Evolutionary conservation across 1,140 invertebrate genomes (phyloP).

Genomic region (Heliconius melpomene): DNA sequence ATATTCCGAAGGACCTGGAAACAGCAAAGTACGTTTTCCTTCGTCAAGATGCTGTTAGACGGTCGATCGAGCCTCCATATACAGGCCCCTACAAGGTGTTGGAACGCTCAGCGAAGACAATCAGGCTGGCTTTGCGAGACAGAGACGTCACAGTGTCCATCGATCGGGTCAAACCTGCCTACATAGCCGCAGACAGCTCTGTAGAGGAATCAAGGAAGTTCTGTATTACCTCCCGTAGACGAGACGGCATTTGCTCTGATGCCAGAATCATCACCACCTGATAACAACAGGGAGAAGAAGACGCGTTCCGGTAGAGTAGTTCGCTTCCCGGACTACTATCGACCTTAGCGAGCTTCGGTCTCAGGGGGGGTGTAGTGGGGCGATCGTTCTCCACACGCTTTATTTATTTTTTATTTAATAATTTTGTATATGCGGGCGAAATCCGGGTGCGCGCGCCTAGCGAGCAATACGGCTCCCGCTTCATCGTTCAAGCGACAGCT

Average conservation of each 20-base stretch:
- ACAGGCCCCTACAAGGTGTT: conserved; percentile 62
- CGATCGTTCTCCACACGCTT: too few species aligned
- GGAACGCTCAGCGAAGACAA: conserved; percentile 49
- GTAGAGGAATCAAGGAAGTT: not conserved
- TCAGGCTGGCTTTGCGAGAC: conserved; percentile 48
- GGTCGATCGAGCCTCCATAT: conserved; percentile 64
- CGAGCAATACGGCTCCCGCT: too few species aligned
- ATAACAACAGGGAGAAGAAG: conserved; percentile 15
- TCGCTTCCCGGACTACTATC: conserved; percentile 38
- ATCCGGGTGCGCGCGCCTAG: too few species aligned
- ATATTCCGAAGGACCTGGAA: conserved; percentile 39
- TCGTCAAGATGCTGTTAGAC: conserved; percentile 53
- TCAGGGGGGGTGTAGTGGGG: conserved; percentile 35
- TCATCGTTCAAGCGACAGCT: too few species aligned
- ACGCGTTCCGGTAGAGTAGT: conserved; percentile 28
- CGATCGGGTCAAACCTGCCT: conserved; percentile 68
- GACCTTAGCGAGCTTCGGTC: conserved; percentile 44
- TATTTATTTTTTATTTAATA: not conserved
- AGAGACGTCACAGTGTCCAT: conserved; percentile 52
- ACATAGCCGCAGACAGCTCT: conserved; percentile 19
- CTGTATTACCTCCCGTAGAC: not conserved
- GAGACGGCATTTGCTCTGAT: too few species aligned
- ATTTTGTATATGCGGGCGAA: too few species aligned
- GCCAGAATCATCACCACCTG: too few species aligned
- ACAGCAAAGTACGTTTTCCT: conserved; percentile 55